These are phyloP conservation scores for Excalfactoria chinensis DNA, from an alignment of 2,113 vertebrate species.

Conservation along the genomic window DNA sequence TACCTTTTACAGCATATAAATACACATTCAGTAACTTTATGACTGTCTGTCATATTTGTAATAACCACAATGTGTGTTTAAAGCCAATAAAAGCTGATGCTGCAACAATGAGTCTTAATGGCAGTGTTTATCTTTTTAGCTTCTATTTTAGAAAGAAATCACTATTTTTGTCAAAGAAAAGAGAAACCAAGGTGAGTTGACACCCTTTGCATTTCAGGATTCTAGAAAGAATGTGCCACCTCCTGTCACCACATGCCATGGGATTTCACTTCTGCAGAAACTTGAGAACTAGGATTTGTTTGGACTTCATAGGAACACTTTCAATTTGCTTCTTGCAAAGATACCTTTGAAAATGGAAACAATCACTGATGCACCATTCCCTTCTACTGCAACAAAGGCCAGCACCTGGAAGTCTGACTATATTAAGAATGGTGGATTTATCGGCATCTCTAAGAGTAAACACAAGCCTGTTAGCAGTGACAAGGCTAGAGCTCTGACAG, in stretches of 20 bases:
- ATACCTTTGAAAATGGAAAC: neutral
- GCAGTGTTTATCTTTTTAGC: neutral
- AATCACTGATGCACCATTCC: neutral
- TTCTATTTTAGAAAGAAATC: neutral
- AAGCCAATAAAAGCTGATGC: neutral
- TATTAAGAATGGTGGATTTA: neutral
- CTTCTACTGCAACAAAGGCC: neutral
- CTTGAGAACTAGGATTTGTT: neutral
- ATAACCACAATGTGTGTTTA: neutral
- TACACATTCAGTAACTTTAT: neutral
- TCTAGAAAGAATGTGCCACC: neutral
- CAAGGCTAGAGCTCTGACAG: neutral
- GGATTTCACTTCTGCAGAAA: neutral
- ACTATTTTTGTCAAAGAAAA: neutral
- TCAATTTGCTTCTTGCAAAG: neutral
- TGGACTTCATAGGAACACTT: neutral
- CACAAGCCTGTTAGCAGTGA: accelerated
- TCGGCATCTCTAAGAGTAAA: neutral
- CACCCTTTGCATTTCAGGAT: neutral
- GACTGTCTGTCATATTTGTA: neutral
- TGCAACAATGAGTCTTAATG: neutral
- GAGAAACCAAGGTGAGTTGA: neutral
- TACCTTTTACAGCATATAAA: constrained; percentile 8
- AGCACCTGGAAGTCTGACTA: neutral
- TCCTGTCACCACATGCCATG: accelerated